Evolutionary conservation across 1,140 invertebrate species (phyloP), one percentile per base, ranked within the genome.

Genomic region (Drosophila repleta): DNA sequence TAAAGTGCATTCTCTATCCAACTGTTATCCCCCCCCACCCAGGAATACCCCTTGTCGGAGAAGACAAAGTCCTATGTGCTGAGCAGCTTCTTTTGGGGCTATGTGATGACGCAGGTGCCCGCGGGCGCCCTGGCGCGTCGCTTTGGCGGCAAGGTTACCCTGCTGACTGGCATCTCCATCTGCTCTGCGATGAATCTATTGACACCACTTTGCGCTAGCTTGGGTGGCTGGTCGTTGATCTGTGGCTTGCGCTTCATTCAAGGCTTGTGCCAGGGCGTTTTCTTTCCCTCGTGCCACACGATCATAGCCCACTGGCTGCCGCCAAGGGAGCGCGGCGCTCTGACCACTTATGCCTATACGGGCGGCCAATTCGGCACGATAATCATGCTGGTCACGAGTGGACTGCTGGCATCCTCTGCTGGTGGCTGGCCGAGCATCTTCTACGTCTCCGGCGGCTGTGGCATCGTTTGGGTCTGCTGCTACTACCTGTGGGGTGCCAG

Each of bases 261-360:
- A 85, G 97, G 97, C 0, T 85, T 97, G 2, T 93, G 92, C 29
- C 94, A 97, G 92, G 97, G 97, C 11, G 94, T 96, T 2, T 93
- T 96, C 20, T 95, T 95, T 79, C 97, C 97, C 0, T 94, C 94
- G 26, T 93, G 96, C 3, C 96, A 97, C 80, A 95, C 95, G 0
- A 91, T 97, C 1, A 92, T 97, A 60, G 94, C 96, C 0, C 95
- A 95, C 78, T 98, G 97, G 97, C 45, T 92, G 6, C 94, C 94
- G 2, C 81, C 90, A 3, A 81, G 92, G 18, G 94, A 95, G 90
- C 85, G 94, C 17, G 93, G 93, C 2, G 88, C 92, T 7, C 83
- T 94, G 46, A 92, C 92, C 37, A 93, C 94, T 1, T 92, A 94
- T 37, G 92, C 94, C 11, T 94, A 94, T 88, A 93, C 93, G 76